Conservation (phyloP, 2,797 vertebrate genomes). For the Rousettus madagascariensis region DNA sequence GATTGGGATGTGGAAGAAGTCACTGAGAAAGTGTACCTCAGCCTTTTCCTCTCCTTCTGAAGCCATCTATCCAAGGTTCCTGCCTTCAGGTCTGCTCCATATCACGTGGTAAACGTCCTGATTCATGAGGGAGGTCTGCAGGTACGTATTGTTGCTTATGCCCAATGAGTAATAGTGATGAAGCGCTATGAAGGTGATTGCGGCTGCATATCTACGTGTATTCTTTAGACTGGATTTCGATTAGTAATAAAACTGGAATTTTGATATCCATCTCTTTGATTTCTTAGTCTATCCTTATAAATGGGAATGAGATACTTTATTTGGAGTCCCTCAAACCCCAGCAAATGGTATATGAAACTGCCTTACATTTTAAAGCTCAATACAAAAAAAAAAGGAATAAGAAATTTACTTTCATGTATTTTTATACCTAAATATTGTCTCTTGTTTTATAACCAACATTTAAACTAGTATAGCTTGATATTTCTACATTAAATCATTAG, state of each 20-base stretch:
- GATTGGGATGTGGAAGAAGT: not conserved
- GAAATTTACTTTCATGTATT: not conserved
- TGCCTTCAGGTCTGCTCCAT: not conserved
- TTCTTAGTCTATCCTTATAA: not conserved
- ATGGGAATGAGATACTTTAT: not conserved
- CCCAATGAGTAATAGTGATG: no score
- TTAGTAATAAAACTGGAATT: not conserved
- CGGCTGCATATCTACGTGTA: not conserved
- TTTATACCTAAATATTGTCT: conserved; percentile 66
- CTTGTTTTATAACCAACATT: conserved; percentile 63
- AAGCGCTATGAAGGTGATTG: not conserved
- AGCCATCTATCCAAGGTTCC: no score
- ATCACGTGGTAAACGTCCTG: not conserved
- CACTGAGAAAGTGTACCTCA: not conserved
- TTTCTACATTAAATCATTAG: conserved; percentile 78
- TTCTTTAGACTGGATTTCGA: not conserved
- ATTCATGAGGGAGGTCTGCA: not conserved
- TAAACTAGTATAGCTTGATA: conserved; percentile 73
- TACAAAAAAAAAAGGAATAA: not conserved
- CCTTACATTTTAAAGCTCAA: conserved; percentile 8
- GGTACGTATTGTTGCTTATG: fast-evolving
- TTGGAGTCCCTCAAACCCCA: not conserved
- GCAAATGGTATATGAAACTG: not conserved
- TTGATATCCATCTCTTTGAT: not conserved
- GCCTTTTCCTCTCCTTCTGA: not conserved